A percentile compares a stretch with the other conserved stretches of the same genome.
Evolutionary conservation across 2,888 invertebrate genomes (phyloP).

Genomic region (Andrena marginata): DNA sequence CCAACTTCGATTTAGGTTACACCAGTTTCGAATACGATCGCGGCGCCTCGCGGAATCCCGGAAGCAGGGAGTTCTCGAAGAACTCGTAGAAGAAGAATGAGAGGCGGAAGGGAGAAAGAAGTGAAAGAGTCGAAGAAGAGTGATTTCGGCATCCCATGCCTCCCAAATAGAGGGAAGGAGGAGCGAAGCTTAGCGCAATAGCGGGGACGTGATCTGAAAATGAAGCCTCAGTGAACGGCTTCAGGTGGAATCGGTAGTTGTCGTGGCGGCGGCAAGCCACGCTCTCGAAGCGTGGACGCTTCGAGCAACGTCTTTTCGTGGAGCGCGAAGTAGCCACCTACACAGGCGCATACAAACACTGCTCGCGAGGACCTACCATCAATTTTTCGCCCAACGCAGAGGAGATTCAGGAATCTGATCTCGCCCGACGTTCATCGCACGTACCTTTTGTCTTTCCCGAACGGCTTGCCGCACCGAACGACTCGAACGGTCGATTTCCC

Average conservation of each 20-base stretch:
- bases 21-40: not conserved
- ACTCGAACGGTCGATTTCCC: constrained; percentile 60
- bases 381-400: constrained; percentile 47
- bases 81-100: not conserved
- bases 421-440: not conserved
- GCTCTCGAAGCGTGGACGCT: constrained; percentile 26
- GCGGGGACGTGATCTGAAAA: constrained; percentile 68
- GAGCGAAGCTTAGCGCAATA: constrained; percentile 55
- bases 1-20: not conserved
- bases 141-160: constrained; percentile 51
- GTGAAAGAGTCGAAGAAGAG: constrained; percentile 30
- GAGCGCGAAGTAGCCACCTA: not conserved
- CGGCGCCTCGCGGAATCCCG: not conserved
- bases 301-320: constrained; percentile 19
- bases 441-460: not conserved
- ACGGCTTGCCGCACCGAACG: not conserved
- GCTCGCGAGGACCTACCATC: constrained; percentile 39
- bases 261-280: constrained; percentile 25
- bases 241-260: constrained; percentile 48
- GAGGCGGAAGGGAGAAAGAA: not conserved
- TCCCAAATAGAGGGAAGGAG: constrained; percentile 42
- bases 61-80: not conserved
- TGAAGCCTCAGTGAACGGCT: constrained; percentile 52
- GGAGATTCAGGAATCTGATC: no score
- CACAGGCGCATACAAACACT: not conserved